Evolutionary conservation across 1,140 invertebrate species (phyloP), one percentile per base, ranked within the genome.

Genomic region (Diploscapter pachys): DNA sequence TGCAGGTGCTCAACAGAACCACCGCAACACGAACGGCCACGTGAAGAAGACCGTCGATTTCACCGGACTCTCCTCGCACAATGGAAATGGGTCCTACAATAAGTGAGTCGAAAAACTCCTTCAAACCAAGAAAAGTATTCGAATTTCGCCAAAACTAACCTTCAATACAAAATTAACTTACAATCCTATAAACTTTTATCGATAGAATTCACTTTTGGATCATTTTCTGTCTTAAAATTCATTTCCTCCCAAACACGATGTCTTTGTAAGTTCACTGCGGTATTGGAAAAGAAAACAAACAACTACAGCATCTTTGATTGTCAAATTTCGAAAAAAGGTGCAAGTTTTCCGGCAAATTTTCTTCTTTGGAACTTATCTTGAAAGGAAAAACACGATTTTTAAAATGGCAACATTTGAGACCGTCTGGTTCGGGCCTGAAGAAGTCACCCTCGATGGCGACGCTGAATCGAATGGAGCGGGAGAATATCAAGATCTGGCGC

Each of bases 401-500:
- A 59, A 11, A 11, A 11, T 9, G 13, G 57, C 57, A 11, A 9
- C 31, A 9, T 59, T 59, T 59, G 57, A 78, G 71, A 56, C 75
- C 75, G 51, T 54, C 65, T 5, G 64, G 61, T 5, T 51, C 64
- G 4, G 78, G 78, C 13, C 49, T 79, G 72, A 78, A 76, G 51
- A 68, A 76, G 59, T 76, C 73, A 6, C 78, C 78, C 31, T 79
- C 78, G 3, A 53, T 69, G 53, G 73, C 71, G 31, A 79, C 78
- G 31, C 55, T 79, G 59, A 79, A 78, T 66, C 71, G 78, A 31
- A 11, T 79, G 64, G 81, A 81, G 59, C 72, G 81, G 6, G 73
- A 82, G 48, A 76, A 72, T 57, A 79, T 82, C 48, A 68, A 79
- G 2, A 52, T 82, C 51, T 82, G 74, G 73, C 59, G 63, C 61